Evolutionary conservation across 92 coral and sea anemone genomes (phyloP).

Genomic region (Porites rus): DNA sequence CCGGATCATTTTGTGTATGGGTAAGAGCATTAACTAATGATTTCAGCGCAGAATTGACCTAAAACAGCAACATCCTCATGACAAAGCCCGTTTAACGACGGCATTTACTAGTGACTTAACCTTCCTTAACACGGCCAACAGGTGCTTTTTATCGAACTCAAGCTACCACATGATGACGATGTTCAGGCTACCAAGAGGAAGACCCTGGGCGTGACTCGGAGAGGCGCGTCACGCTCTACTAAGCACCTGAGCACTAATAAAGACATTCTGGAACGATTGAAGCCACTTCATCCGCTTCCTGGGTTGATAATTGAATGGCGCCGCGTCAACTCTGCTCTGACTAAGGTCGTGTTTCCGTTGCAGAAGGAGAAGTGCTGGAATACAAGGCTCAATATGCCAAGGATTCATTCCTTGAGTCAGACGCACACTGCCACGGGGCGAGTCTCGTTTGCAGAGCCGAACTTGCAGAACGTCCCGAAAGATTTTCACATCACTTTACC

Average conservation of each 20-base stretch:
- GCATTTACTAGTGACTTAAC: background rate
- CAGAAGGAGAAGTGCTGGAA: conserved; percentile 78
- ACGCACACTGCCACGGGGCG: conserved; percentile 98
- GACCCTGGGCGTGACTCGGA: conserved; percentile 74
- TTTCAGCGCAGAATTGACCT: no score
- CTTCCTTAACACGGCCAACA: conserved; percentile 20
- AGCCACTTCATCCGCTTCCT: conserved; percentile 89
- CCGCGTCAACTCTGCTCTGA: conserved; percentile 92
- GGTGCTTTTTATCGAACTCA: conserved; percentile 91
- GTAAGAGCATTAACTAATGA: no score
- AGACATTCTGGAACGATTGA: conserved; percentile 89
- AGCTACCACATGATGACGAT: conserved; percentile 87
- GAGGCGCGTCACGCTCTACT: conserved; percentile 74
- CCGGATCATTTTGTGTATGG: no score
- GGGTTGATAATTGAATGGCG: conserved; percentile 94
- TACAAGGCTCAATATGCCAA: conserved; percentile 77
- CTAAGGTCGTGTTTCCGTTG: conserved; percentile 93
- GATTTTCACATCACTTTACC: conserved; percentile 94
- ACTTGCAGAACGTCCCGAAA: conserved; percentile 95
- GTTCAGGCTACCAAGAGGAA: conserved; percentile 62
- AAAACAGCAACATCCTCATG: no score
- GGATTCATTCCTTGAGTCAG: conserved; percentile 85
- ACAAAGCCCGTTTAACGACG: no score
- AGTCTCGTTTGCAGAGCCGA: conserved; percentile 94
- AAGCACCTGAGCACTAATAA: conserved; percentile 94